Conservation (phyloP, 2,888 invertebrate species). For the Lasius platythorax region DNA sequence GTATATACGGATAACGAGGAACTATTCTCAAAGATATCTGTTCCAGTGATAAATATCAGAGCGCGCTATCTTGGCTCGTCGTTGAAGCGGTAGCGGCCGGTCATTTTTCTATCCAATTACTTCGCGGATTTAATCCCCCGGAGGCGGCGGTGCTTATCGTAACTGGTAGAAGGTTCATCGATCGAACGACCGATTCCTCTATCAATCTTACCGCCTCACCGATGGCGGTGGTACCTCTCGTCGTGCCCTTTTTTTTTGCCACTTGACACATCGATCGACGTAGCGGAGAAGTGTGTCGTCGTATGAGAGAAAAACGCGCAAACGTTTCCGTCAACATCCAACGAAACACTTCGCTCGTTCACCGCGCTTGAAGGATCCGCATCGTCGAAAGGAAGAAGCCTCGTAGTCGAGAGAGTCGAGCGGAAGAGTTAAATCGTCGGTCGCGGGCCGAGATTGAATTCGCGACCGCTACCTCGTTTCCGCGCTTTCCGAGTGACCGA, state of each 20-base stretch:
- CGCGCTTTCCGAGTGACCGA: constrained; percentile 42
- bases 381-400: constrained; percentile 54
- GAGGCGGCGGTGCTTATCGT: constrained; percentile 57
- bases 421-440: constrained; percentile 78
- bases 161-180: constrained; percentile 48
- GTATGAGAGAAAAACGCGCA: constrained; percentile 47
- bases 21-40: constrained; percentile 7
- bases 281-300: not conserved
- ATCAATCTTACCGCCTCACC: constrained; percentile 66
- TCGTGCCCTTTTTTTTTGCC: constrained; percentile 56
- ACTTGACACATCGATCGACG: constrained; percentile 47
- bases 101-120: constrained; percentile 70
- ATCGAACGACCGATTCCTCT: constrained; percentile 61
- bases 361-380: constrained; percentile 35
- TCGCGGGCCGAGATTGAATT: constrained; percentile 80
- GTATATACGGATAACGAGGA: not conserved
- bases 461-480: constrained; percentile 70
- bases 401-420: constrained; percentile 54
- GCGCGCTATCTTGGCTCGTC: constrained; percentile 36
- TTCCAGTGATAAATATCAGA: constrained; percentile 34
- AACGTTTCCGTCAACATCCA: constrained; percentile 36
- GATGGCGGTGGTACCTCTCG: constrained; percentile 33
- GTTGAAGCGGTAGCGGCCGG: constrained; percentile 28
- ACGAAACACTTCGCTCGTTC: constrained; percentile 29
- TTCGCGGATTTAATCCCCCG: constrained; percentile 67